Conservation (phyloP, 1,140 invertebrate genomes). For the Bombus pascuorum region DNA sequence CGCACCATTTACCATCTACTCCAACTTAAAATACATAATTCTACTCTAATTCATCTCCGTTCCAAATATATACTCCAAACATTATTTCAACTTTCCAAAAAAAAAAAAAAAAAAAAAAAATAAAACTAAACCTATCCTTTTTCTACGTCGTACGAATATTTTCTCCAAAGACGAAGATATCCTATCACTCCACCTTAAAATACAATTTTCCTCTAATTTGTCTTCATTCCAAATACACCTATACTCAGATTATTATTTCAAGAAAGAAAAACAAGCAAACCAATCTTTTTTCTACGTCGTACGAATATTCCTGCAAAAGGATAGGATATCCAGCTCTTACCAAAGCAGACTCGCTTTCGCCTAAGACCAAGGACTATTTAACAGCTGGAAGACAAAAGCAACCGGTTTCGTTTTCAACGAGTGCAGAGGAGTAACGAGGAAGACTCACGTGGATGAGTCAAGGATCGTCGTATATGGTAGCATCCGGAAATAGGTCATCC, state of each 20-base stretch:
- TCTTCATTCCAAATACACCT: background rate
- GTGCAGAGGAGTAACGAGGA: background rate
- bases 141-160: background rate
- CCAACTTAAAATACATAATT: background rate
- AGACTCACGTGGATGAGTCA: background rate
- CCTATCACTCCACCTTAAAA: background rate
- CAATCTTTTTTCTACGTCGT: background rate
- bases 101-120: too few relatives aligned
- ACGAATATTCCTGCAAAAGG: background rate
- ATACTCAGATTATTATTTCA: too few relatives aligned
- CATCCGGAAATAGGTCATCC: constrained; percentile 44
- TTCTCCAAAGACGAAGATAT: background rate
- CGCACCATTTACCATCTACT: background rate
- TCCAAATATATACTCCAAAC: background rate
- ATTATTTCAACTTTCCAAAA: too few relatives aligned
- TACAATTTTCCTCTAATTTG: background rate
- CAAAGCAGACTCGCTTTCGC: constrained; percentile 27
- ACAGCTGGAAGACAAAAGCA: constrained; percentile 23
- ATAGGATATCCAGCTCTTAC: background rate
- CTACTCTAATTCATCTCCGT: background rate
- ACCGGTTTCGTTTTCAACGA: constrained; percentile 48
- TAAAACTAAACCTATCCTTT: background rate
- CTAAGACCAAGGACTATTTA: background rate
- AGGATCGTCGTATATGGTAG: constrained; percentile 36
- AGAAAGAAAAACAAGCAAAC: background rate